Base-by-base conservation (phyloP, 2,888 invertebrate genomes). In the Chymomyza amoena region DNA sequence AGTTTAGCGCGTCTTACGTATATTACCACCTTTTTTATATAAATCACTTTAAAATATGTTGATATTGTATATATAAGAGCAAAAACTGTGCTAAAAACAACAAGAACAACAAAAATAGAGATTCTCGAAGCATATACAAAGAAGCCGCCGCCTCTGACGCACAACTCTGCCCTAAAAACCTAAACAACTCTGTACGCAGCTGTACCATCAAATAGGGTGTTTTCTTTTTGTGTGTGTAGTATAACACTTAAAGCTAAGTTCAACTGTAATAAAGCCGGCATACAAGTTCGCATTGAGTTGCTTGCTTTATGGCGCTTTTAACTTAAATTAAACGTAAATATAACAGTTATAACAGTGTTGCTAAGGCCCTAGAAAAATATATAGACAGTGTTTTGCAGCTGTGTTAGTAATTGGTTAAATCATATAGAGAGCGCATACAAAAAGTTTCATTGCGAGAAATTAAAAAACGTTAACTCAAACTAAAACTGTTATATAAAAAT, bases 51-150 rank as follows among this genome's bases (percentile, higher is more conserved):
- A 66, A 61, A 66, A 39, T 66, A 54, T 56, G 60, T 56, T 45
- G 13, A n/a, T 45, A 45, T 61, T 18, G n/a, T 45, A 39, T 45
- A 61, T 45, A 16, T 39, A 39, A 64, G 36, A 63, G 61, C 54
- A 59, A 76, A 72, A 72, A 73, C 67, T 83, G 77, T 83, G 79
- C 79, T 84, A 80, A 84, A 84, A 79, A 76, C 83, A 87, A 83
- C 87, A 87, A 87, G 84, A 87, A 83, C 84, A 83, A 83, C 84
- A 84, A 86, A 88, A 90, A 90, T 90, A 90, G 90, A 90, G 76
- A 80, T 90, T 90, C 90, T 90, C 90, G 90, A 89, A 89, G 90
- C 90, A 90, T 90, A 90, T 89, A 81, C 78, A 74, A 79, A 80
- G 76, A 80, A 84, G 76, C 73, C 66, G 54, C 63, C 79, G 6